These are phyloP conservation scores for Sebastes kiyomatsui DNA, from an alignment of 2,797 vertebrate genomes.

Conservation along the genomic window DNA sequence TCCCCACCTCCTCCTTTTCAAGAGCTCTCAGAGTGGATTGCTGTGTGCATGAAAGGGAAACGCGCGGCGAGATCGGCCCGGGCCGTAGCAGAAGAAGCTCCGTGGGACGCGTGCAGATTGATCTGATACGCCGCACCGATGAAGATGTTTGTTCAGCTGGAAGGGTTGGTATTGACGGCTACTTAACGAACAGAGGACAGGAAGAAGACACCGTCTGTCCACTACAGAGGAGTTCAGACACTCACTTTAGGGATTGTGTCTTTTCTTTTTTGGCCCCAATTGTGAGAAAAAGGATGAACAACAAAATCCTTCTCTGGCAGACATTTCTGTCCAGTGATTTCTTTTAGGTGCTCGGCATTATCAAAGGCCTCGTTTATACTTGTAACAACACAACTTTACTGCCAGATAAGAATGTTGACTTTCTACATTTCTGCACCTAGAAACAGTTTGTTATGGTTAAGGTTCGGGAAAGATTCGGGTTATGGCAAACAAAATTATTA, in stretches of 20 bases:
- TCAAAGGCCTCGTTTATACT: neutral
- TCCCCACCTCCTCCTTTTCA: slow-evolving; percentile 3
- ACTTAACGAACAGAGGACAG: slow-evolving; percentile 1
- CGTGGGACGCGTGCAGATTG: slow-evolving; percentile 15
- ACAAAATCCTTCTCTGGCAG: neutral
- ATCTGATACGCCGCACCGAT: slow-evolving; percentile 19
- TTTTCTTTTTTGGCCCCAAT: neutral
- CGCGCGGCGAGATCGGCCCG: neutral
- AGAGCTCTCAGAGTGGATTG: neutral
- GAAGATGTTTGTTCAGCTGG: slow-evolving; percentile 34
- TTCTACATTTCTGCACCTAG: neutral
- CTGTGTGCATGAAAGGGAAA: slow-evolving; percentile 22
- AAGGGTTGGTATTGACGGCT: slow-evolving; percentile 26
- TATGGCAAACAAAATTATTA: no score
- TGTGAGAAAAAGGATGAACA: neutral
- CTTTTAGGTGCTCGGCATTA: neutral
- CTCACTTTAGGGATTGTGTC: neutral
- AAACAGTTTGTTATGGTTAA: neutral
- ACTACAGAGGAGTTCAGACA: neutral
- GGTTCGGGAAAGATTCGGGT: no score
- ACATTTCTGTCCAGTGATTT: neutral
- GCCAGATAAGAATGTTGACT: neutral
- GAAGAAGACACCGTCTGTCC: neutral
- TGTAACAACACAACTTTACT: neutral
- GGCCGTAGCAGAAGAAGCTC: neutral